Conservation (phyloP, 2,888 invertebrate species). For the Drosophila antonietae region DNA sequence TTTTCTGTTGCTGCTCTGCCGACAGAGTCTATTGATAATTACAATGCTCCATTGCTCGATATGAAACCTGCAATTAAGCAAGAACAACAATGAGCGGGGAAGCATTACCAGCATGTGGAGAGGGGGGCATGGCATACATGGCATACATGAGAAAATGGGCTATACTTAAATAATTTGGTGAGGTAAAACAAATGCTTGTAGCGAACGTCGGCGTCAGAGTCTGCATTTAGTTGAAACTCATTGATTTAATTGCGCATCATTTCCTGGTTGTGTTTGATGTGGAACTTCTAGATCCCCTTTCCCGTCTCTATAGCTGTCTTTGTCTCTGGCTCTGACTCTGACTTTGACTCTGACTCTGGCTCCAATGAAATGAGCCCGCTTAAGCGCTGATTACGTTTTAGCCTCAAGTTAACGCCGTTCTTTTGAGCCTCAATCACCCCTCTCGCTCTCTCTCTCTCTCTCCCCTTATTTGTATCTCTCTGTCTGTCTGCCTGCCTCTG, state of each 20-base stretch:
- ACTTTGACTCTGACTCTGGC: slow-evolving; percentile 41
- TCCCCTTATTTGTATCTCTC: neutral
- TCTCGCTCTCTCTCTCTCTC: neutral
- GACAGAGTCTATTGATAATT: slow-evolving; percentile 56
- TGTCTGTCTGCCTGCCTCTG: neutral
- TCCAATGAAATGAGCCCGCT: slow-evolving; percentile 71
- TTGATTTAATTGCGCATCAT: slow-evolving; percentile 84
- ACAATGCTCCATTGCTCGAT: slow-evolving; percentile 57
- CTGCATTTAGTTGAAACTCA: slow-evolving; percentile 69
- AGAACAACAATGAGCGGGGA: slow-evolving; percentile 34
- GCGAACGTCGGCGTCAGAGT: slow-evolving; percentile 29
- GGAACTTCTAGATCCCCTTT: slow-evolving; percentile 53
- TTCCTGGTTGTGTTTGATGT: slow-evolving; percentile 83
- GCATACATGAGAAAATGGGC: slow-evolving; percentile 27
- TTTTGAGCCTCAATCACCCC: slow-evolving; percentile 24
- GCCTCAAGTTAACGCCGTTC: slow-evolving; percentile 70
- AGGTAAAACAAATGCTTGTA: slow-evolving; percentile 38
- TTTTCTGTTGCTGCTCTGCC: neutral
- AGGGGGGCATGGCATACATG: neutral
- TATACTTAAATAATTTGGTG: slow-evolving; percentile 42
- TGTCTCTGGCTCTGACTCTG: slow-evolving; percentile 11
- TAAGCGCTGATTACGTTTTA: slow-evolving; percentile 72
- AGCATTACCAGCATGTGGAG: neutral
- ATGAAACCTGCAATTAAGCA: slow-evolving; percentile 66
- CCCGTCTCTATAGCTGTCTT: slow-evolving; percentile 7